These are phyloP conservation scores for Butorides virescens DNA, from an alignment of 2,113 vertebrate genomes.

Conservation along the genomic window DNA sequence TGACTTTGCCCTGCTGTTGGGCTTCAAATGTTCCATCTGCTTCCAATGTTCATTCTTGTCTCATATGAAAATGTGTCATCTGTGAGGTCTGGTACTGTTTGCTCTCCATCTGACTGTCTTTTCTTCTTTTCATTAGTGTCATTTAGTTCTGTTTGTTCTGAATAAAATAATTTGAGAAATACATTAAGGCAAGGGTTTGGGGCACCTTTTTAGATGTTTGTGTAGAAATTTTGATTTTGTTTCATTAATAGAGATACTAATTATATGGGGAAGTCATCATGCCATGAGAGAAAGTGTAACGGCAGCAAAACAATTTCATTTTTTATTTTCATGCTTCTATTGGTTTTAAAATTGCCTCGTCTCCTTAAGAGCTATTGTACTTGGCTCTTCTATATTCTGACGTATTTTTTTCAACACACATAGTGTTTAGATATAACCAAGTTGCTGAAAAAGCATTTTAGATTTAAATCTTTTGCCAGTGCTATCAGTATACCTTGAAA, in stretches of 20 bases:
- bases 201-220: background rate
- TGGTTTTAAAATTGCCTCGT: background rate
- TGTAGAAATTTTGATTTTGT: background rate
- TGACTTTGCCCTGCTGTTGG: background rate
- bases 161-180: background rate
- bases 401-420: background rate
- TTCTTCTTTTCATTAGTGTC: background rate
- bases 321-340: background rate
- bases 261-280: background rate
- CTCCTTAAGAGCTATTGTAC: background rate
- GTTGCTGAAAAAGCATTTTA: background rate
- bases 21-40: slow-evolving; percentile 19
- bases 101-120: background rate
- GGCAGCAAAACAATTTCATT: background rate
- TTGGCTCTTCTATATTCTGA: background rate
- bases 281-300: background rate
- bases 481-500: background rate
- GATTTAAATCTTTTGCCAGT: background rate
- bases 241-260: background rate
- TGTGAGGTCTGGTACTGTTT: slow-evolving; percentile 15
- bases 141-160: background rate
- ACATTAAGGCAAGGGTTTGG: background rate
- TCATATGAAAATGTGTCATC: background rate
- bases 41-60: background rate
- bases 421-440: background rate